Percentiles rank a stretch among this genome's conserved stretches.
phyloP scores from a whole-genome alignment of 2,888 invertebrate species.

The Erannis defoliaria region DNA sequence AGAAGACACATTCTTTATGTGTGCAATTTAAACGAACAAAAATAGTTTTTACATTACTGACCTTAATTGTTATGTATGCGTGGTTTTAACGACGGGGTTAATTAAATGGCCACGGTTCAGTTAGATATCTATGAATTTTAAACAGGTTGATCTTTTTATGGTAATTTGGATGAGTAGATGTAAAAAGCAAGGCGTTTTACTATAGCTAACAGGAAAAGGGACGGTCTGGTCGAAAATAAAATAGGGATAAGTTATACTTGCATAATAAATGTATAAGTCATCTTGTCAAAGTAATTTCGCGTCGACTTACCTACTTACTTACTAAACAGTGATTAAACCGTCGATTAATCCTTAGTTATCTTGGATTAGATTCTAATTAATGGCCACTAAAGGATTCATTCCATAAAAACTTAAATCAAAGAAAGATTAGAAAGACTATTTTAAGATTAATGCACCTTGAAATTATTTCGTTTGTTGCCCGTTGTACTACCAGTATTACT shows the following conservation, averaged over 20 bases:
- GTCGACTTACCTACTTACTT: neutral
- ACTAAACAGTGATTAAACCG: neutral
- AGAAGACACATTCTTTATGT: neutral
- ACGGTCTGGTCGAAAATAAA: neutral
- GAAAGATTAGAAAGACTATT: neutral
- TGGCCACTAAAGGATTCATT: neutral
- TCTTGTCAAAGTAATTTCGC: neutral
- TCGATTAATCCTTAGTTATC: neutral
- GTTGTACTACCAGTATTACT: no score
- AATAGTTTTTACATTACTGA: slow-evolving; percentile 65
- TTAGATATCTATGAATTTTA: slow-evolving; percentile 25
- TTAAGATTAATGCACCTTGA: no score
- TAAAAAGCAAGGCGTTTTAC: neutral
- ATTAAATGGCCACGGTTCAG: slow-evolving; percentile 53
- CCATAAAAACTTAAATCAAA: neutral
- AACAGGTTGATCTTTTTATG: slow-evolving; percentile 11
- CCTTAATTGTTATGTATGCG: slow-evolving; percentile 74
- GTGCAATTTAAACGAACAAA: slow-evolving; percentile 31
- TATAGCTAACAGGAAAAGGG: neutral
- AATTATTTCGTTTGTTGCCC: no score
- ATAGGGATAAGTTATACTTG: neutral
- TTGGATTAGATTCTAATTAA: neutral
- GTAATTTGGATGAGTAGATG: neutral
- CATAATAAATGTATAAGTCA: neutral
- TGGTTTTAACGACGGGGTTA: slow-evolving; percentile 62